Percentiles rank a stretch among this genome's conserved stretches.
Evolutionary conservation across 1,140 invertebrate genomes (phyloP).

Genomic region (Pentalonia nigronervosa): DNA sequence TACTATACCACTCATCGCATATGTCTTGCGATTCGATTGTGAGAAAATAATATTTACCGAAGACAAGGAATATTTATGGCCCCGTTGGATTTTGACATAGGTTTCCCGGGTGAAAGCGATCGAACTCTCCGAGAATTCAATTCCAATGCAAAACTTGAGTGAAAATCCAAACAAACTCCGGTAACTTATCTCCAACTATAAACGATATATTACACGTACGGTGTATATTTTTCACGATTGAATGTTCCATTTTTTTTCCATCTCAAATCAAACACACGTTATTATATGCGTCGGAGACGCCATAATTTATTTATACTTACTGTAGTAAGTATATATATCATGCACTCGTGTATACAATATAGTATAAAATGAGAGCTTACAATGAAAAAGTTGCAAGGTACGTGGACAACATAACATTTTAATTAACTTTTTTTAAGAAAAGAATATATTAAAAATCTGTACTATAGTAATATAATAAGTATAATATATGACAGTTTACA

Average conservation of each 20-base stretch:
- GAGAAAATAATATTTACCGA: background rate
- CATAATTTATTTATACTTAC: background rate
- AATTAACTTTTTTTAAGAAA: no score
- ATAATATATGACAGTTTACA: no score
- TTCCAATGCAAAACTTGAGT: background rate
- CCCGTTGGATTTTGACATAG: background rate
- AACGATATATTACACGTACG: background rate
- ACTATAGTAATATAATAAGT: no score
- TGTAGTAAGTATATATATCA: background rate
- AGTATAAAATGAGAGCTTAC: background rate
- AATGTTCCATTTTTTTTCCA: background rate
- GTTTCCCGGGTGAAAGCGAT: background rate
- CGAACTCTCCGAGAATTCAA: constrained; percentile 1
- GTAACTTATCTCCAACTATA: background rate
- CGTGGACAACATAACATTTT: no score
- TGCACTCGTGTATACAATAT: background rate
- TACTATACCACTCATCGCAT: background rate
- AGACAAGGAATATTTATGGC: background rate
- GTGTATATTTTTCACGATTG: background rate
- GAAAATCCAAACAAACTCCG: constrained; percentile 28
- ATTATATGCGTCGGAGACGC: background rate
- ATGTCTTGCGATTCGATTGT: background rate
- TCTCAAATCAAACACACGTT: background rate
- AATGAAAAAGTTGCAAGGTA: background rate
- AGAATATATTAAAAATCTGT: no score